These are phyloP conservation scores for Mythimna impura DNA, from an alignment of 2,888 invertebrate species.

Conservation along the genomic window DNA sequence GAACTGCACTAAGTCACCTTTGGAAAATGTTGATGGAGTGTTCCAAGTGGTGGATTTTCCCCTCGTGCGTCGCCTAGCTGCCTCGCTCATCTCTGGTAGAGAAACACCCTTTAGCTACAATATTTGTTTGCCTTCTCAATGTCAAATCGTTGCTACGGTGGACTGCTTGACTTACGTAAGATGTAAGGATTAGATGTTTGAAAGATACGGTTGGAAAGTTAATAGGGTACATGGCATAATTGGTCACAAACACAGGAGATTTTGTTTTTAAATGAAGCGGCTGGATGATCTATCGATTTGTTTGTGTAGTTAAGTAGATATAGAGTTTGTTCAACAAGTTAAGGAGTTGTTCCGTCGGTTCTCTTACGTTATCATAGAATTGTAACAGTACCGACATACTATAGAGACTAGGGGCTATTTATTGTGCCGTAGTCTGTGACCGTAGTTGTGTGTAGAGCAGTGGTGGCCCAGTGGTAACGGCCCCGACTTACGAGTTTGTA, in stretches of 20 bases:
- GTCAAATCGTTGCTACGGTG: neutral
- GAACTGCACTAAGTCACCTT: neutral
- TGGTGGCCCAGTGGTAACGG: too few species aligned
- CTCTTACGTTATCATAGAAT: too few species aligned
- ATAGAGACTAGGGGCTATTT: too few species aligned
- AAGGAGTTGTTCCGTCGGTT: too few species aligned
- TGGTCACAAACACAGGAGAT: conserved; percentile 17
- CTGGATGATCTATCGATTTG: neutral
- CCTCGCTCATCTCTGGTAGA: neutral
- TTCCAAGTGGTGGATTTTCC: neutral
- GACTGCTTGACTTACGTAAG: neutral
- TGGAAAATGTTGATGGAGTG: neutral
- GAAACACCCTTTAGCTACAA: neutral
- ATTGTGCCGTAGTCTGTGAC: too few species aligned
- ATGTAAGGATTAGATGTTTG: conserved; percentile 20
- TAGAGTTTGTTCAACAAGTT: too few species aligned
- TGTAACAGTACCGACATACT: too few species aligned
- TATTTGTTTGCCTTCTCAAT: neutral
- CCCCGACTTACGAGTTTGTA: too few species aligned
- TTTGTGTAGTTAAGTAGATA: neutral
- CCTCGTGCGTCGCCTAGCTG: neutral
- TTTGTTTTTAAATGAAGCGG: conserved; percentile 19
- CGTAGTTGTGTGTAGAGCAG: too few species aligned
- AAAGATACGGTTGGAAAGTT: conserved; percentile 15
- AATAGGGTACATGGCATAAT: conserved; percentile 28